Percentiles rank a stretch among this genome's conserved stretches.
phyloP scores from a whole-genome alignment of 2,888 invertebrate species.

The Microctonus hyperodae region DNA sequence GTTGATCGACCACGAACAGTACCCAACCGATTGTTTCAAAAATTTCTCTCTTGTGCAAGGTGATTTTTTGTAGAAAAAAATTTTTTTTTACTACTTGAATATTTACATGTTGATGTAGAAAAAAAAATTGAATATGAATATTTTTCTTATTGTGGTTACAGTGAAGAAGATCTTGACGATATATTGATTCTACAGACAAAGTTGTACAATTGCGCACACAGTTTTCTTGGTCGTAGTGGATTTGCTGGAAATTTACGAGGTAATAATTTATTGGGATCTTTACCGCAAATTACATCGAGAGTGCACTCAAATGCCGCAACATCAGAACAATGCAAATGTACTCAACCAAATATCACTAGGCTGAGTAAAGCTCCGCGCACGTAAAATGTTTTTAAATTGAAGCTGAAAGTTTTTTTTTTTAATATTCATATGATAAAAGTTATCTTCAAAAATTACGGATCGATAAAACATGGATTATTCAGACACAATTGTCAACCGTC shows the following conservation, averaged over 20 bases:
- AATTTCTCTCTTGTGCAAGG: conserved; percentile 70
- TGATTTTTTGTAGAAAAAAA: conserved; percentile 49
- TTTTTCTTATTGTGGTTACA: conserved; percentile 49
- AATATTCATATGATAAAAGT: conserved; percentile 13
- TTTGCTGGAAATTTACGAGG: conserved; percentile 60
- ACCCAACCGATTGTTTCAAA: conserved; percentile 67
- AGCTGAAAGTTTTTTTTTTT: conserved; percentile 2
- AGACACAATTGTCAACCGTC: conserved; percentile 37
- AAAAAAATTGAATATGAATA: background rate
- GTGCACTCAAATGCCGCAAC: conserved; percentile 58
- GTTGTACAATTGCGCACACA: conserved; percentile 68
- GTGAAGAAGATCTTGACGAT: conserved; percentile 78
- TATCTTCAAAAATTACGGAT: background rate
- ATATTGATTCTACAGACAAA: conserved; percentile 70
- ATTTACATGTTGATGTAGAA: background rate
- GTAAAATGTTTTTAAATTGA: conserved; percentile 41
- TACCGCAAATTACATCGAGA: conserved; percentile 61
- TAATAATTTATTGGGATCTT: conserved; percentile 57
- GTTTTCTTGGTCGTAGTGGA: conserved; percentile 69
- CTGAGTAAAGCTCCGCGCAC: conserved; percentile 53
- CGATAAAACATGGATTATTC: background rate
- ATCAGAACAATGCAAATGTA: conserved; percentile 60
- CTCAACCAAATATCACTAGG: conserved; percentile 51
- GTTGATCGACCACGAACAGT: conserved; percentile 71
- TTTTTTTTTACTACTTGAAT: background rate